A percentile compares a stretch with the other conserved stretches of the same genome.
phyloP scores from a whole-genome alignment of 1,140 invertebrate genomes.

The Leptonema lineaticorne region DNA sequence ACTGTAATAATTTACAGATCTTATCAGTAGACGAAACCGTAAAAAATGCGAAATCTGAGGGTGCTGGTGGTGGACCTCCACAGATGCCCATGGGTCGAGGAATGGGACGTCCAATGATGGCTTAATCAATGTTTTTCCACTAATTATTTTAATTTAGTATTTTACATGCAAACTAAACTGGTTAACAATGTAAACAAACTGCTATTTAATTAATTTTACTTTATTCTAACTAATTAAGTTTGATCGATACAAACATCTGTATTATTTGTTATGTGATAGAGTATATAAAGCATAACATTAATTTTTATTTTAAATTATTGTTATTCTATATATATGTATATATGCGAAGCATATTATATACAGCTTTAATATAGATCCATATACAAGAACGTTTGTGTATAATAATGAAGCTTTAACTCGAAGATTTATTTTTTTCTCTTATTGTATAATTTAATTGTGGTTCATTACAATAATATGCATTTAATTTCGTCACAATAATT shows the following conservation, averaged over 20 bases:
- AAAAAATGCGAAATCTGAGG: constrained; percentile 64
- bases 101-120: constrained; percentile 69
- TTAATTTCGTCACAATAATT: too few relatives aligned
- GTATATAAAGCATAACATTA: neutral
- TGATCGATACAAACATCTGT: too few relatives aligned
- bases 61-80: constrained; percentile 51
- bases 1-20: constrained; percentile 68
- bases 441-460: too few relatives aligned
- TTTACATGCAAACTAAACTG: neutral
- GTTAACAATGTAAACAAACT: neutral
- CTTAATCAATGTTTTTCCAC: constrained; percentile 37
- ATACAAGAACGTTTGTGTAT: too few relatives aligned
- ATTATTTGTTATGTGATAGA: neutral
- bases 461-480: too few relatives aligned
- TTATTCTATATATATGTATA: too few relatives aligned
- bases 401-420: too few relatives aligned
- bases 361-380: too few relatives aligned
- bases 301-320: too few relatives aligned
- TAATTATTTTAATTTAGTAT: neutral
- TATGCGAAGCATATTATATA: too few relatives aligned
- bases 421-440: too few relatives aligned
- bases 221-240: neutral
- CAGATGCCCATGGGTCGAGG: constrained; percentile 60
- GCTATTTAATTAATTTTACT: too few relatives aligned
- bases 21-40: constrained; percentile 98